Evolutionary conservation across 2,113 vertebrate species (phyloP).

Genomic region (Chaetodon auriga): DNA sequence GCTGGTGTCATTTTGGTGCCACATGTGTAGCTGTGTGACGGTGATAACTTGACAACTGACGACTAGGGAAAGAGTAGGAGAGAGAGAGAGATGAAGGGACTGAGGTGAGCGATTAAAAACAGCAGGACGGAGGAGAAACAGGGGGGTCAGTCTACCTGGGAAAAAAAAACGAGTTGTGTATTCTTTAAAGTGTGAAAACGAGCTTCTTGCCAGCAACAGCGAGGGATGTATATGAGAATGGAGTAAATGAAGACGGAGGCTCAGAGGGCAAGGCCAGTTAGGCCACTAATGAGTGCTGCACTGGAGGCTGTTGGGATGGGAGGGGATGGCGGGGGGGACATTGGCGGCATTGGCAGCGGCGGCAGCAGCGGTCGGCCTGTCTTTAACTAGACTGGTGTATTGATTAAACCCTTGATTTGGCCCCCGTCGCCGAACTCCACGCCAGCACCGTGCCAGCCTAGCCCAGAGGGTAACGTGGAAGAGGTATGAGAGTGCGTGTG

Average conservation of each 20-base stretch:
- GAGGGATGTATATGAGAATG: slow-evolving; percentile 46
- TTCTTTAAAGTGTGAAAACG: slow-evolving; percentile 44
- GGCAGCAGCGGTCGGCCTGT: slow-evolving; percentile 81
- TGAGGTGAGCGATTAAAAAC: slow-evolving; percentile 33
- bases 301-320: slow-evolving; percentile 50
- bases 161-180: slow-evolving; percentile 5
- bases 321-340: not conserved
- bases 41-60: slow-evolving; percentile 71
- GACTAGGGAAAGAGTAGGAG: slow-evolving; percentile 21
- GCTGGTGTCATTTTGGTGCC: slow-evolving; percentile 64
- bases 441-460: slow-evolving; percentile 78
- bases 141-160: slow-evolving; percentile 19
- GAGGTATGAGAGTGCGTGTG: slow-evolving; percentile 68
- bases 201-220: slow-evolving; percentile 40
- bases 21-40: slow-evolving; percentile 64
- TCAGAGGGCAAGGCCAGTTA: slow-evolving; percentile 67
- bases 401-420: slow-evolving; percentile 99
- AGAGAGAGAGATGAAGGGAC: slow-evolving; percentile 26
- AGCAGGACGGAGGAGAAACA: not conserved
- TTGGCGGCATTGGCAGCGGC: slow-evolving; percentile 82
- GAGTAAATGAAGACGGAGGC: slow-evolving; percentile 67
- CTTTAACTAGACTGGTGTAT: slow-evolving; percentile 97
- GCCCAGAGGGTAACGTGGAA: slow-evolving; percentile 75
- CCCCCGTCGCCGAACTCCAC: slow-evolving; percentile 84
- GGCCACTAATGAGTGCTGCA: slow-evolving; percentile 70